Evolutionary conservation across 1,140 invertebrate genomes (phyloP), one percentile per base, ranked within the genome.

Genomic region (Macrotrachela quadricornifera): DNA sequence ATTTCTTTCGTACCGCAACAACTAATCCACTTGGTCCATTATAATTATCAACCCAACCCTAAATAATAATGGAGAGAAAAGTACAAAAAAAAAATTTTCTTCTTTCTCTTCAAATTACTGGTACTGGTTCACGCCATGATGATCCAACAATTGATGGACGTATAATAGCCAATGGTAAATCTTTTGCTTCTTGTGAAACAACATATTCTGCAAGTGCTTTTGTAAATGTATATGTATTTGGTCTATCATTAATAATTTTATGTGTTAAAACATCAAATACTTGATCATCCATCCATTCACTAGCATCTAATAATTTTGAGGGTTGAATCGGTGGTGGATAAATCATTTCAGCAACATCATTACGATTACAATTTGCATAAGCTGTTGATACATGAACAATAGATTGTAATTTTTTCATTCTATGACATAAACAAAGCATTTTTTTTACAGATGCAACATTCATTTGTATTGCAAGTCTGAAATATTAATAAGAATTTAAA

Each of bases 81-180:
- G 8, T 30, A 30, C 2, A 8, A 30, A 4, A 30, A 8, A 30
- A 30, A 30, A 2, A 4, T 8, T 30, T 30, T 8, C 2, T 30
- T 30, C 3, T 30, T 4, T 30, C 8, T 30, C 21, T 30, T 30
- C 2, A 30, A 30, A 2, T 30, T 30, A 30, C 21, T 6, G 82
- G 80, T 9, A 80, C 63, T 0, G 85, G 87, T 63, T 91, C 83
- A 62, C 82, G 81, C 83, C 83, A 87, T 10, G 83, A 74, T 21
- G 78, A 84, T 10, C 80, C 79, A 63, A 88, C 83, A 80, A 90
- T 86, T 0, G 85, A 87, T 0, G 86, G 86, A 58, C 85, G 73
- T 38, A 83, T 77, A 57, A 91, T 81, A 1, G 81, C 75, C 8
- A 78, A 69, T 0, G 85, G 83, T 38, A 91, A 61, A 46, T 78